Percentiles rank a stretch among this genome's conserved stretches.
Conservation (phyloP, 2,797 vertebrate species). For the Trichosurus vulpecula region DNA sequence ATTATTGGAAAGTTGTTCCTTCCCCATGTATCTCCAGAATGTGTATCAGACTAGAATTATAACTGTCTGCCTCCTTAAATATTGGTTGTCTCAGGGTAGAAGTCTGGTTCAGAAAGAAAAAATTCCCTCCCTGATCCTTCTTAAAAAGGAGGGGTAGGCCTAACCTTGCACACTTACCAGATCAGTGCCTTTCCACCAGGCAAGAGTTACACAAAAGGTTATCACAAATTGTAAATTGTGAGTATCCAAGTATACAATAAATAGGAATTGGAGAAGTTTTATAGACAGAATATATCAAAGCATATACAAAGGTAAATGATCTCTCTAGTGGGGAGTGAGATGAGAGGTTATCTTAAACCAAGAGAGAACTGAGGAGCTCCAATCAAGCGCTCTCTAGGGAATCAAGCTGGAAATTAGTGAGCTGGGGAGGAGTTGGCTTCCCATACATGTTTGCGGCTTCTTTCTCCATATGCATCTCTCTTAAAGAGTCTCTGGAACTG, state of each 20-base stretch:
- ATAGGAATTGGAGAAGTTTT: background rate
- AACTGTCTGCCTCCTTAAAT: background rate
- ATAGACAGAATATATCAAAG: background rate
- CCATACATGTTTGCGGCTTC: background rate
- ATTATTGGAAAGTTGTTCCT: background rate
- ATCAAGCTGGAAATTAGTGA: background rate
- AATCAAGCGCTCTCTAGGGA: background rate
- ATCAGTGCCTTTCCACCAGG: background rate
- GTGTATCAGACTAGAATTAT: background rate
- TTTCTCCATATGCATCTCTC: background rate
- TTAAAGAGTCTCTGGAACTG: background rate
- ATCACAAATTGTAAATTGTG: background rate
- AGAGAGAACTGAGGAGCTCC: background rate
- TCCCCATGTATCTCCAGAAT: background rate
- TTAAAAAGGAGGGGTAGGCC: background rate
- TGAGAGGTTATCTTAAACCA: background rate
- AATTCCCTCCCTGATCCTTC: background rate
- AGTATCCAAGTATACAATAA: background rate
- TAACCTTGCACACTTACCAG: background rate
- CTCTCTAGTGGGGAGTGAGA: background rate
- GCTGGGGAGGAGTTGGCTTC: background rate
- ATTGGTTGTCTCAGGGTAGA: background rate
- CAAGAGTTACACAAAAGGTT: background rate
- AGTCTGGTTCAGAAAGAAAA: background rate
- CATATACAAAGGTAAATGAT: background rate